Evolutionary conservation across 1,140 invertebrate genomes (phyloP), one percentile per base, ranked within the genome.

Genomic region (Oryzaephilus surinamensis): DNA sequence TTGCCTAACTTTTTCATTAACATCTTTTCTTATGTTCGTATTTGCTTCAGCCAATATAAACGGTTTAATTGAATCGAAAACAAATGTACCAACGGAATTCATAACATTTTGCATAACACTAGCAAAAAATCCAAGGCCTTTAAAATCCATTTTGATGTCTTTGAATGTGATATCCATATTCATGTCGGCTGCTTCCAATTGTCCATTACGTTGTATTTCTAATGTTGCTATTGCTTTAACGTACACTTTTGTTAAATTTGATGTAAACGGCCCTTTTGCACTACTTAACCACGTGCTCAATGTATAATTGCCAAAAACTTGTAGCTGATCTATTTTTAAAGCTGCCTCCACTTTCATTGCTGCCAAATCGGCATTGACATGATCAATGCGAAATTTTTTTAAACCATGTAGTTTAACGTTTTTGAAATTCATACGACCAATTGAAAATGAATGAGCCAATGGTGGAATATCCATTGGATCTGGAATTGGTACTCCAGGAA

Each of bases 61-160:
- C 0, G 85, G 85, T 54, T 89, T 89, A 38, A 89, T 82, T 8
- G 79, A 81, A 50, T 89, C 84, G 48, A 90, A 90, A 0, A 90
- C 67, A 28, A 86, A 76, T n/a, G 73, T 73, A 0, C 84, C 84
- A 0, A 86, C 69, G 0, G 83, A 81, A 57, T 88, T 87, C 2
- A 88, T 71, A 17, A 87, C 64, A 1, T 80, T 61, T 64, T 88
- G 83, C 41, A 88, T 77, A 38, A 88, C 68, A 12, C 70, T 66
- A 0, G 78, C 81, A 18, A 85, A 62, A 33, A 85, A 74, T 3
- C 84, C 84, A 0, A 86, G 65, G 56, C 86, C 85, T 55, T 84
- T 70, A 46, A 91, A 89, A 50, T 88, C 77, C 66, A 89, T 74
- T 8, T 73, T 64, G 34, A 90, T 85, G 15, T 77, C 76, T n/a